Conservation (phyloP, 2,888 invertebrate genomes). For the Polylopha cassiicola region DNA sequence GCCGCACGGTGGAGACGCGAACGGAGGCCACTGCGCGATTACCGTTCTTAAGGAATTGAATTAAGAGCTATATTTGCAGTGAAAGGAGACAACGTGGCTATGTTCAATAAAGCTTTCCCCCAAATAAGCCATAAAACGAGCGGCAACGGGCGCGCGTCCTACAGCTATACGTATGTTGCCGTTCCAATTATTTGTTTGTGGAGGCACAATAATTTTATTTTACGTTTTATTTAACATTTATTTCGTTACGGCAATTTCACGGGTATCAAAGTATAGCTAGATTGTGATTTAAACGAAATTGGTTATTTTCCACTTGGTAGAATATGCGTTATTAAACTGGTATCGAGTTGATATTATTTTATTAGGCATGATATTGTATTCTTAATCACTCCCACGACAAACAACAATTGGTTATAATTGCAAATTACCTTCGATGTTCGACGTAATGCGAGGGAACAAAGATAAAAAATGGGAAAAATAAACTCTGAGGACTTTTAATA, state of each 20-base stretch:
- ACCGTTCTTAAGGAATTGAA: conserved; percentile 36
- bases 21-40: conserved; percentile 34
- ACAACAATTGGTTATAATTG: conserved; percentile 37
- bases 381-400: conserved; percentile 45
- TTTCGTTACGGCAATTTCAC: conserved; percentile 77
- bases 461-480: too few relatives aligned
- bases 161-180: conserved; percentile 57
- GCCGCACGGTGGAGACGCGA: conserved; percentile 66
- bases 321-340: conserved; percentile 52
- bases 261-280: conserved; percentile 76
- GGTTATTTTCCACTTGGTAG: conserved; percentile 74
- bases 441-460: too few relatives aligned
- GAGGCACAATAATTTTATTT: conserved; percentile 77
- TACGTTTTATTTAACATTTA: conserved; percentile 78
- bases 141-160: conserved; percentile 67
- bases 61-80: conserved; percentile 53
- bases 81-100: conserved; percentile 60
- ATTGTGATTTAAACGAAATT: conserved; percentile 75
- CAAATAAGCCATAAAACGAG: conserved; percentile 77
- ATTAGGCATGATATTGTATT: conserved; percentile 67
- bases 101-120: conserved; percentile 77
- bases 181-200: conserved; percentile 77
- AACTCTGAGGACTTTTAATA: too few relatives aligned
- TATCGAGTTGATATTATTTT: conserved; percentile 67
- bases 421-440: conserved; percentile 35